Conservation (phyloP, 2,113 vertebrate species). For the Nerophis ophidion region DNA sequence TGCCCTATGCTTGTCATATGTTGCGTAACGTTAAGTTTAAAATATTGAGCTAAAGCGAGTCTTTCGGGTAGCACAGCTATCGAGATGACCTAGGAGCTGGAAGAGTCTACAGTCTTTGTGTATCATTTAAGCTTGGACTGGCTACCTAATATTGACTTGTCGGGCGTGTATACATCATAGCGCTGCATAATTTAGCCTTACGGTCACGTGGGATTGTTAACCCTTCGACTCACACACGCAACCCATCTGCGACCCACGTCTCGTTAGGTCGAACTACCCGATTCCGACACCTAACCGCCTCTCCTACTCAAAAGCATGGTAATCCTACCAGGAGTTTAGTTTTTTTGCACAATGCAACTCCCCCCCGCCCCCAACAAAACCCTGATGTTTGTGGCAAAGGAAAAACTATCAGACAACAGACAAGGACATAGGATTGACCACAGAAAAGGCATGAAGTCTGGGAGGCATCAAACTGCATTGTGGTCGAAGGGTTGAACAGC, state of each 20-base stretch:
- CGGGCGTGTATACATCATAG: constrained; percentile 20
- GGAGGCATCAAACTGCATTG: constrained; percentile 66
- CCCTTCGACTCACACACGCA: constrained; percentile 72
- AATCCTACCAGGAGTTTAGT: constrained; percentile 18
- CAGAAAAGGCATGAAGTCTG: constrained; percentile 53
- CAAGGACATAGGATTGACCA: constrained; percentile 46
- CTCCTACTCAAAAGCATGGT: constrained; percentile 51
- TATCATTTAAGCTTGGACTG: background rate
- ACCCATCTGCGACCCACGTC: constrained; percentile 64
- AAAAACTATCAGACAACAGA: constrained; percentile 8
- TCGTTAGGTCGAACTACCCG: constrained; percentile 32
- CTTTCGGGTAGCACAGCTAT: background rate
- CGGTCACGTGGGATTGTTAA: constrained; percentile 57
- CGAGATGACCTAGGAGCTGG: background rate
- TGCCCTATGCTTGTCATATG: background rate
- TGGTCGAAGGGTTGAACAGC: constrained; percentile 71
- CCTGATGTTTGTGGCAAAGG: background rate
- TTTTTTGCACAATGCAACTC: background rate
- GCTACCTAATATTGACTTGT: background rate
- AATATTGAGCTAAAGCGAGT: background rate
- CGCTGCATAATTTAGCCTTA: constrained; percentile 5
- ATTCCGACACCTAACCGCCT: constrained; percentile 54
- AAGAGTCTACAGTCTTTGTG: background rate
- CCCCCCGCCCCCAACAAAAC: background rate
- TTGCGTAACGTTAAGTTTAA: background rate